Evolutionary conservation across 2,113 vertebrate species (phyloP).

Genomic region (Lampris megalopsis): DNA sequence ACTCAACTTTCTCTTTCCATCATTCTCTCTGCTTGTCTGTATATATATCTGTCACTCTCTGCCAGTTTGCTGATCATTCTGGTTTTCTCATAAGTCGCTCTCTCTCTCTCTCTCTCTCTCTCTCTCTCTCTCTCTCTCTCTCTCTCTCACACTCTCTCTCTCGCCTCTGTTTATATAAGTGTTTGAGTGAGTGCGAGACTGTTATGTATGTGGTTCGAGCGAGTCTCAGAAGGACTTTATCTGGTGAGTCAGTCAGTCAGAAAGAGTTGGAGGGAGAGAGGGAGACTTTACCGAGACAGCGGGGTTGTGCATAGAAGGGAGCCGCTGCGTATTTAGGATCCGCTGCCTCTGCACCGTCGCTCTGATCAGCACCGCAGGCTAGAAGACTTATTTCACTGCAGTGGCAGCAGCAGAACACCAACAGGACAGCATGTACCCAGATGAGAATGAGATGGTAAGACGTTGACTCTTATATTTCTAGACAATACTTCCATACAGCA

Average conservation of each 20-base stretch:
- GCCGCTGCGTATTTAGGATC: constrained; percentile 36
- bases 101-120: constrained; percentile 7
- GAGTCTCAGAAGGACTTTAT: constrained; percentile 40
- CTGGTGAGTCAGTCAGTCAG: constrained; percentile 56
- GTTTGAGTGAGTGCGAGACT: constrained; percentile 46
- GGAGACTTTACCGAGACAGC: too few relatives aligned
- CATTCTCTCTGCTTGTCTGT: background rate
- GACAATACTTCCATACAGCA: too few relatives aligned
- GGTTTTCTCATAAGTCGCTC: background rate
- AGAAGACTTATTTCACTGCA: constrained; percentile 43
- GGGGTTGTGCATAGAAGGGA: constrained; percentile 46
- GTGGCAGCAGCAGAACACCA: constrained; percentile 32
- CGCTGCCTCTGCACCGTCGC: constrained; percentile 50
- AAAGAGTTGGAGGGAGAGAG: background rate
- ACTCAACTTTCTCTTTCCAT: constrained; percentile 5
- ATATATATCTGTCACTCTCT: background rate
- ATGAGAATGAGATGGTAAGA: constrained; percentile 75
- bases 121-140: constrained; percentile 13
- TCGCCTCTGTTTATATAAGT: constrained; percentile 65
- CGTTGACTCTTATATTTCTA: constrained; percentile 22
- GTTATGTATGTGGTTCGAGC: constrained; percentile 10
- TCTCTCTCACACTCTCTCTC: constrained; percentile 6
- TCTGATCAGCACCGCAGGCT: constrained; percentile 42
- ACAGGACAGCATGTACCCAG: constrained; percentile 78
- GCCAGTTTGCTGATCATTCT: background rate